phyloP scores from a whole-genome alignment of 2,113 vertebrate species.

The Rhagologus leucostigma region DNA sequence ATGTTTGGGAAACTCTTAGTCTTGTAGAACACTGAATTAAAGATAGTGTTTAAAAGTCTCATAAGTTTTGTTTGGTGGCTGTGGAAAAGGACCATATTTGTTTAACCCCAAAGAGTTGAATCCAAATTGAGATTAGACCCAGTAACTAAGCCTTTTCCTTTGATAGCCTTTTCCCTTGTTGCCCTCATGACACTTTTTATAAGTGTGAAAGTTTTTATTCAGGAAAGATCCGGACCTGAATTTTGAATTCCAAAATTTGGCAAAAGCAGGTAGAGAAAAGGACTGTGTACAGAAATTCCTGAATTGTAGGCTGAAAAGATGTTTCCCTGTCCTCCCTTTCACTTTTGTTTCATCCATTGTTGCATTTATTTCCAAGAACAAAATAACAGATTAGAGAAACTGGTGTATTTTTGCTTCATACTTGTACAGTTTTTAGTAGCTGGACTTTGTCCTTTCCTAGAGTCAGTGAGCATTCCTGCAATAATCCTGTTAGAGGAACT shows the following conservation, averaged over 20 bases:
- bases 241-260: background rate
- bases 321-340: background rate
- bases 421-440: background rate
- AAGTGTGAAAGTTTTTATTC: background rate
- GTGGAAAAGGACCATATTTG: background rate
- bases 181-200: background rate
- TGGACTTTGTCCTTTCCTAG: background rate
- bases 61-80: background rate
- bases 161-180: background rate
- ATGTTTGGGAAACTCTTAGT: background rate
- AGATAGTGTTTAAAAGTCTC: background rate
- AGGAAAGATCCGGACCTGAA: background rate
- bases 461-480: background rate
- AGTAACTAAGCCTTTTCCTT: background rate
- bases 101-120: background rate
- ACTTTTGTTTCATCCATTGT: background rate
- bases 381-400: background rate
- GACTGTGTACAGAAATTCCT: background rate
- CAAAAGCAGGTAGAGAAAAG: background rate
- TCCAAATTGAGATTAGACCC: background rate
- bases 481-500: background rate
- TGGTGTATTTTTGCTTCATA: background rate
- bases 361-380: background rate
- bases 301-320: background rate
- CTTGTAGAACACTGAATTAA: background rate